Percentiles rank a stretch among this genome's conserved stretches.
phyloP scores from a whole-genome alignment of 2,888 invertebrate genomes.

The Amblyteles armatorius region DNA sequence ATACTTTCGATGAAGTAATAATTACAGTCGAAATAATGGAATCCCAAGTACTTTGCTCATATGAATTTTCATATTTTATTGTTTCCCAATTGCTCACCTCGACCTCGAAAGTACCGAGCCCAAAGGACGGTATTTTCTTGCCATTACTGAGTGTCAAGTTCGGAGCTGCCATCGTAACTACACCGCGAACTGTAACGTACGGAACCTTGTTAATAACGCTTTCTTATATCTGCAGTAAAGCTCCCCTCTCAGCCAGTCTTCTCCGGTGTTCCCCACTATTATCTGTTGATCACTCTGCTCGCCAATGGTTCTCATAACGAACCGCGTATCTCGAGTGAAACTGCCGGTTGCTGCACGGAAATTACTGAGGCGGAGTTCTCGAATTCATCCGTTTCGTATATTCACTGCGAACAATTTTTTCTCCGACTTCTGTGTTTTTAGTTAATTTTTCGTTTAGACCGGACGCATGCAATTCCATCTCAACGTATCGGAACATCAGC shows the following conservation, averaged over 20 bases:
- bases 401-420: no score
- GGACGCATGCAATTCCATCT: no score
- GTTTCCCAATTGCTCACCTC: constrained; percentile 85
- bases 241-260: neutral
- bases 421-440: no score
- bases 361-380: neutral
- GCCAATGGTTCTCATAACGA: neutral
- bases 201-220: neutral
- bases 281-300: neutral
- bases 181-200: constrained; percentile 64
- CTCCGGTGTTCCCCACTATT: neutral
- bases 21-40: no score
- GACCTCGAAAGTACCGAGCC: constrained; percentile 92
- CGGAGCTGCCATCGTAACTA: constrained; percentile 83
- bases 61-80: constrained; percentile 1
- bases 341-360: neutral
- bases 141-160: constrained; percentile 88
- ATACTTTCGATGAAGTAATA: no score
- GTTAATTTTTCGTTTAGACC: no score
- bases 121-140: constrained; percentile 88
- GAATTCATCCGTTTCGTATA: no score
- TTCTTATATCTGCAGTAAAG: neutral
- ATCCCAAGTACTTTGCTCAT: no score
- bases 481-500: no score
- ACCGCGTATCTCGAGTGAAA: neutral